These are phyloP conservation scores for Bombus waltoni DNA, from an alignment of 1,140 invertebrate genomes.

Conservation along the genomic window DNA sequence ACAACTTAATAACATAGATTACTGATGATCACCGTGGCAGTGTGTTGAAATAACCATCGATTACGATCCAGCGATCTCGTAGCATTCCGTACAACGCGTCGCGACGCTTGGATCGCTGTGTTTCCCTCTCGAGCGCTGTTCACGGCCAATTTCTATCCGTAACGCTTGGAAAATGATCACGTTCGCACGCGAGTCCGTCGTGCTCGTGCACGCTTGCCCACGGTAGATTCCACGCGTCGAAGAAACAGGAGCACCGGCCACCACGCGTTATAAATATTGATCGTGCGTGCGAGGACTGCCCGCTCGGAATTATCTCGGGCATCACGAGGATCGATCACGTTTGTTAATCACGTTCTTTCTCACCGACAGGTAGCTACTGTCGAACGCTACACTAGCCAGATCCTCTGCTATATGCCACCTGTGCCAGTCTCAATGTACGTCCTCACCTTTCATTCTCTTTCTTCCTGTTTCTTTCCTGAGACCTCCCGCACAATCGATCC, in stretches of 20 bases:
- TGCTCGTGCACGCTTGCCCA: conserved; percentile 3
- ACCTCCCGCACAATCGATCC: background rate
- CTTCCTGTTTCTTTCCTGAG: background rate
- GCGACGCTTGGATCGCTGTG: background rate
- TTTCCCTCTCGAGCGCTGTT: conserved; percentile 2
- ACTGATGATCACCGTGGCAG: too few species aligned
- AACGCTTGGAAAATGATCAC: conserved; percentile 14
- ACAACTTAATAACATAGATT: too few species aligned
- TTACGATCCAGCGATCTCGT: background rate
- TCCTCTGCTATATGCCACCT: conserved; percentile 23
- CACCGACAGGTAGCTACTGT: conserved; percentile 38
- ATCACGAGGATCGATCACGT: conserved; percentile 54
- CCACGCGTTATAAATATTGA: conserved; percentile 61
- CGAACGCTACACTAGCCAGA: background rate
- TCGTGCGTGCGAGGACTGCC: conserved; percentile 43
- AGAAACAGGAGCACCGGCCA: conserved; percentile 47
- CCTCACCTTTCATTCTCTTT: background rate
- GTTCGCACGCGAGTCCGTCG: conserved; percentile 8
- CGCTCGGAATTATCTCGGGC: conserved; percentile 53
- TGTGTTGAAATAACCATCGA: background rate
- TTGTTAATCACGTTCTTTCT: conserved; percentile 58
- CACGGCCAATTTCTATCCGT: background rate
- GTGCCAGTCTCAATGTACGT: conserved; percentile 14
- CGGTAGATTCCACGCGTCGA: conserved; percentile 24
- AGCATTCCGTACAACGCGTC: background rate